Evolutionary conservation across 2,888 invertebrate species (phyloP).

Genomic region (Drosophila cognata): DNA sequence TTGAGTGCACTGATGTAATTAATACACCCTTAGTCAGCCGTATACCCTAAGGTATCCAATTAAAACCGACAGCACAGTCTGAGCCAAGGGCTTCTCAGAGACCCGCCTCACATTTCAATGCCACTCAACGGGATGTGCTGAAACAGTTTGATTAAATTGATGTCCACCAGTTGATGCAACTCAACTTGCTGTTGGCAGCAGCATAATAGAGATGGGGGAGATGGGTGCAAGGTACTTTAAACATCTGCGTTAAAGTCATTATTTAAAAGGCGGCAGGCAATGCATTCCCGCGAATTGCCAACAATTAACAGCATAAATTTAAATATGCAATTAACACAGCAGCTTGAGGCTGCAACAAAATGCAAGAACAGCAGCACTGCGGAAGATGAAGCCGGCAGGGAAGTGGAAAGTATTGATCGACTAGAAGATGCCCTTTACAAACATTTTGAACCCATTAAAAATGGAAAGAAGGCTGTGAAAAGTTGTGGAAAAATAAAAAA

Average conservation of each 20-base stretch:
- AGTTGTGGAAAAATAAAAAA: neutral
- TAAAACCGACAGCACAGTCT: neutral
- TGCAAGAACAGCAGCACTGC: slow-evolving; percentile 16
- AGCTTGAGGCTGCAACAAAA: slow-evolving; percentile 65
- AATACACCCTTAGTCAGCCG: neutral
- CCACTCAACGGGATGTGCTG: slow-evolving; percentile 23
- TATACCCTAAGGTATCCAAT: neutral
- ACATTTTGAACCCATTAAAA: neutral
- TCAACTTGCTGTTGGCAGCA: slow-evolving; percentile 23
- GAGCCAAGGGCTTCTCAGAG: neutral
- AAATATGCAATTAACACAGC: slow-evolving; percentile 82
- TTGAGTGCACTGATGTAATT: neutral
- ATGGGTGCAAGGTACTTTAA: neutral
- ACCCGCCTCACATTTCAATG: slow-evolving; percentile 8
- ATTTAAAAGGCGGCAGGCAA: slow-evolving; percentile 50
- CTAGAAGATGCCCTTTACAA: slow-evolving; percentile 1
- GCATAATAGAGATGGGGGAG: neutral
- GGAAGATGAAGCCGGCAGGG: neutral
- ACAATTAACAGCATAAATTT: slow-evolving; percentile 81
- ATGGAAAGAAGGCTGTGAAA: neutral
- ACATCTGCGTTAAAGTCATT: slow-evolving; percentile 37
- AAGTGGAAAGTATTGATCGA: neutral
- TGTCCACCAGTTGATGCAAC: slow-evolving; percentile 50
- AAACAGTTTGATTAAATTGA: slow-evolving; percentile 49
- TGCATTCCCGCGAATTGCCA: slow-evolving; percentile 42